Base-by-base conservation (phyloP, 2,113 vertebrate species). In the Oreotrochilus melanogaster region DNA sequence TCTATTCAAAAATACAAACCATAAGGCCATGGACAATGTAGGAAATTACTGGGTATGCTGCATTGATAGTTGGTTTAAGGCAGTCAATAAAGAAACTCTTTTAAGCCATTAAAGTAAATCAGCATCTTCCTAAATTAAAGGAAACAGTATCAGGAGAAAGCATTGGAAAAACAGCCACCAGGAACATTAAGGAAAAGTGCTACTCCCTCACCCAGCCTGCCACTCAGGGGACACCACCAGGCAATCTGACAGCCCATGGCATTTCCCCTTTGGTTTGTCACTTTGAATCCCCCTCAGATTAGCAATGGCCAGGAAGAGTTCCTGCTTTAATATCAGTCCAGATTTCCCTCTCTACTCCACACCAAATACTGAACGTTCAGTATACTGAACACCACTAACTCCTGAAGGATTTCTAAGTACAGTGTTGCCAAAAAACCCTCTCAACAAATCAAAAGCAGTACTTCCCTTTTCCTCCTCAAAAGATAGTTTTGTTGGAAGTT, bases 181-280 rank as follows among this genome's bases (percentile, higher is more conserved):
- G 37, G 39, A 79, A 80, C 16, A 0, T 2, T 21, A 60, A 75
- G 22, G 35, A 79, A 74, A 78, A 74, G 9, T 18, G 11, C 14
- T 39, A 12, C 13, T 45, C 25, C 51, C 13, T 28, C 47, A 24
- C 9, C 14, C 48, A 58, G 53, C 35, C 51, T 60, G 39, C 8
- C 83, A n/a, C 53, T 80, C 73, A 30, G 22, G 4, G 30, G 43
- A 16, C 31, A 78, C 27, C 6, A 60, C 43, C n/a, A 70, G 22
- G 10, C 0, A 2, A 62, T 18, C 12, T 2, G 12, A 74, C 22
- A 74, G 51, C 43, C 65, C 35, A 19, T 0, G 0, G 48, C n/a
- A 51, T 51, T 83, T 86, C 30, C 6, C 61, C 60, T 93, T 86
- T 57, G 70, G 86, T 90, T 92, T 70, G 53, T 83, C 91, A 51